A percentile compares a stretch with the other conserved stretches of the same genome.
These are phyloP conservation scores for Trissolcus basalis DNA, from an alignment of 1,140 invertebrate species.

Conservation along the genomic window DNA sequence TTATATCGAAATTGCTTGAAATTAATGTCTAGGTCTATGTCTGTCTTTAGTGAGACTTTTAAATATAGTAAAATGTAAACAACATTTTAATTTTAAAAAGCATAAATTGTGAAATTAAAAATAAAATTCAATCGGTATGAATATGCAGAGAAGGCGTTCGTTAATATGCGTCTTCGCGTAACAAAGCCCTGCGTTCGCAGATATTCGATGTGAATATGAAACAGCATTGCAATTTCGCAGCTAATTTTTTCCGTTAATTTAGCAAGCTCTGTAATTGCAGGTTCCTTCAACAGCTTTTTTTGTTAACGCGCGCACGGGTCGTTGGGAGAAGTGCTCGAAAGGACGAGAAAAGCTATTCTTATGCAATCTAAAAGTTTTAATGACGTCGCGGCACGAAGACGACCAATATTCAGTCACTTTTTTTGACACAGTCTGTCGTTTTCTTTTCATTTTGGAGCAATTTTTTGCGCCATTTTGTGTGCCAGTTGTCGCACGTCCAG, in stretches of 20 bases:
- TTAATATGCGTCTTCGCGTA: background rate
- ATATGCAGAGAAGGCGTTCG: background rate
- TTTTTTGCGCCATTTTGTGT: slow-evolving; percentile 51
- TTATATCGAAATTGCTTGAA: too few species aligned
- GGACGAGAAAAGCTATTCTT: slow-evolving; percentile 68
- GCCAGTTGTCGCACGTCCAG: slow-evolving; percentile 49
- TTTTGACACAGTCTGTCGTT: slow-evolving; percentile 55
- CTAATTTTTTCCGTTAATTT: slow-evolving; percentile 56
- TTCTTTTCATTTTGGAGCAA: slow-evolving; percentile 57
- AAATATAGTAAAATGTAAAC: too few species aligned
- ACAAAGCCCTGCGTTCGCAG: background rate
- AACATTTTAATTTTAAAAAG: too few species aligned
- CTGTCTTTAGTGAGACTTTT: too few species aligned
- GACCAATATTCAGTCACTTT: slow-evolving; percentile 74
- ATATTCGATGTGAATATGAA: slow-evolving; percentile 27
- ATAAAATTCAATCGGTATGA: too few species aligned
- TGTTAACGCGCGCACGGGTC: slow-evolving; percentile 18
- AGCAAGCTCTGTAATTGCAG: slow-evolving; percentile 56
- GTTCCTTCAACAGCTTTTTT: slow-evolving; percentile 48
- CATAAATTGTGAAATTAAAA: too few species aligned
- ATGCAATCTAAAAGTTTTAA: slow-evolving; percentile 77
- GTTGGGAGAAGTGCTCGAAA: slow-evolving; percentile 46
- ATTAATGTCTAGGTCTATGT: too few species aligned
- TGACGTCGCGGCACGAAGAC: slow-evolving; percentile 71
- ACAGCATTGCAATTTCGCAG: slow-evolving; percentile 46